Conservation (phyloP, 2,888 invertebrate genomes). For the Netelia melanura region DNA sequence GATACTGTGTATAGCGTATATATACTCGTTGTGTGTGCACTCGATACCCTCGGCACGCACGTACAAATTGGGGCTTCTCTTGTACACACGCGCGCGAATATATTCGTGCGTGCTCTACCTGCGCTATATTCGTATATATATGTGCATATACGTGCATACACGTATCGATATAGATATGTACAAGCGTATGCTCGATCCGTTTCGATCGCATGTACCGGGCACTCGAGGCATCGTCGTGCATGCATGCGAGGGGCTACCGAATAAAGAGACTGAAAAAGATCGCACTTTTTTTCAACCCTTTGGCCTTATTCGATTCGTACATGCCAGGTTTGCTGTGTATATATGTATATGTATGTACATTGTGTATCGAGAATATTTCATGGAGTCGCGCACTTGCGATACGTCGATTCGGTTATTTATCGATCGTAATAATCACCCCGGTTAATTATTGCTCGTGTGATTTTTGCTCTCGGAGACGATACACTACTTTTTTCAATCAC, state of each 20-base stretch:
- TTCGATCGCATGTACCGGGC: constrained; percentile 59
- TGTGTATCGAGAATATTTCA: not conserved
- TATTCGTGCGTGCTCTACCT: constrained; percentile 30
- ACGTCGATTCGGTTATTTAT: constrained; percentile 54
- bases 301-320: constrained; percentile 41
- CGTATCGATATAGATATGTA: constrained; percentile 23
- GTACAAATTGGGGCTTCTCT: constrained; percentile 77
- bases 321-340: constrained; percentile 1
- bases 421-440: constrained; percentile 48
- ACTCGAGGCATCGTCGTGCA: constrained; percentile 39
- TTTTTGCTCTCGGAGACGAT: constrained; percentile 34
- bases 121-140: constrained; percentile 22
- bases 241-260: constrained; percentile 55
- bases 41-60: constrained; percentile 74
- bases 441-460: constrained; percentile 55
- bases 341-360: not conserved
- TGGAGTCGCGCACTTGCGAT: constrained; percentile 17
- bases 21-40: constrained; percentile 47
- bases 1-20: constrained; percentile 61
- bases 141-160: constrained; percentile 2
- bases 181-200: constrained; percentile 48
- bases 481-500: constrained; percentile 4
- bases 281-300: constrained; percentile 23
- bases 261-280: constrained; percentile 56
- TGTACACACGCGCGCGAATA: constrained; percentile 21